phyloP scores from a whole-genome alignment of 2,113 vertebrate genomes.

The Psilopsiagon aymara region DNA sequence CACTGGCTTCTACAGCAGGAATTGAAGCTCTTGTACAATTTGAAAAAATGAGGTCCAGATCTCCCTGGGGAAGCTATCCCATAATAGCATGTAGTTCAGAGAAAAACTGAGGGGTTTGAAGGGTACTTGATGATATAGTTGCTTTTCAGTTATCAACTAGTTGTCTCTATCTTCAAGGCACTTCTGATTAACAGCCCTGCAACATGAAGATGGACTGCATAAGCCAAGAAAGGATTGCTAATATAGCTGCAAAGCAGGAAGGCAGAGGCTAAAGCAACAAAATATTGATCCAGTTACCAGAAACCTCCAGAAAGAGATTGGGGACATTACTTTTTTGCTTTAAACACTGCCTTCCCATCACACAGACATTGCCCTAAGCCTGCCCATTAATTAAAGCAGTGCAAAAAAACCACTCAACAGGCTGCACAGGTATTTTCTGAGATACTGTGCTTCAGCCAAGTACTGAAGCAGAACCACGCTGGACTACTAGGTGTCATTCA shows the following conservation, averaged over 20 bases:
- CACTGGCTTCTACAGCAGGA: background rate
- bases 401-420: background rate
- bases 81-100: background rate
- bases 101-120: conserved; percentile 21
- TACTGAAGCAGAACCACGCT: background rate
- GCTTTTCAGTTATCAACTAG: conserved; percentile 37
- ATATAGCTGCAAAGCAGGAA: conserved; percentile 7
- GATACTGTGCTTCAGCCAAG: background rate
- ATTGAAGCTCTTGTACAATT: conserved; percentile 15
- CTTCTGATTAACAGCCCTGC: conserved; percentile 39
- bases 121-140: conserved; percentile 31
- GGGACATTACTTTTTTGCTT: background rate
- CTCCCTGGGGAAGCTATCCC: conserved; percentile 1
- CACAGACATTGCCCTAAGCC: background rate
- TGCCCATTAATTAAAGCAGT: background rate
- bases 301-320: background rate
- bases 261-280: background rate
- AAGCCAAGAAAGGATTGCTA: background rate
- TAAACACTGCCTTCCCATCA: background rate
- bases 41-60: background rate
- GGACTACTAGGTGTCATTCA: background rate
- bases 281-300: background rate
- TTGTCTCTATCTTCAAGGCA: conserved; percentile 39
- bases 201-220: background rate
- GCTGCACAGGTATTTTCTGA: background rate